Base-by-base conservation (phyloP, 2,888 invertebrate species). In the Ptychoptera contaminata region DNA sequence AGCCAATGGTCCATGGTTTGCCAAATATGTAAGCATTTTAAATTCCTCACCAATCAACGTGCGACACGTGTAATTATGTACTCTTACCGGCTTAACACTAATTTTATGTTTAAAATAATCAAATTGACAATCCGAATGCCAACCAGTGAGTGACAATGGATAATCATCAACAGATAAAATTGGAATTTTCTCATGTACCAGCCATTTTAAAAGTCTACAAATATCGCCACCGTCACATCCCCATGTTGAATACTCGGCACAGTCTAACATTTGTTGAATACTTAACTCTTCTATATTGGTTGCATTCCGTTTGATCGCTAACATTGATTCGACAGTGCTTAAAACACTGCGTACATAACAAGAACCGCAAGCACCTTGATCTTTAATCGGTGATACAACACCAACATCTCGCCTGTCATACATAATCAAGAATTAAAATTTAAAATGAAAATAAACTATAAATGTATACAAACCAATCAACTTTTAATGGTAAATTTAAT, bases 311-410 rank as follows among this genome's bases (percentile, higher is more conserved):
- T 72, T 71, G 15, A 84, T 73, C 1, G 85, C 83, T 40, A 73
- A 63, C 81, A 85, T 82, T 1, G 83, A 73, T 62, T 88, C 88
- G 40, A 80, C 72, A 30, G 76, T 76, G 52, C 78, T 82, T 1
- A 85, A 69, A 0, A 79, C 76, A 57, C 84, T 82, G 62, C 85
- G 86, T 0, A 87, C 87, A 86, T 87, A 88, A 60, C 88, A 88
- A 0, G 85, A 87, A 2, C 87, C 87, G 62, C 88, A 88, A 9
- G 69, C 55, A 10, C 76, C 76, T 62, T 88, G 88, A 60, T 79
- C 76, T 43, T 74, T 72, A 0, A 88, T 72, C 1, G 73, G 63
- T 2, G 79, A 74, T 2, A 88, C 67, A 9, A 77, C 73, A 23
- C 76, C 76, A 55, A 76, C 74, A 0, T 70, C 61, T 51, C 80